Evolutionary conservation across 2,888 invertebrate species (phyloP).

Genomic region (Encarsia formosa): DNA sequence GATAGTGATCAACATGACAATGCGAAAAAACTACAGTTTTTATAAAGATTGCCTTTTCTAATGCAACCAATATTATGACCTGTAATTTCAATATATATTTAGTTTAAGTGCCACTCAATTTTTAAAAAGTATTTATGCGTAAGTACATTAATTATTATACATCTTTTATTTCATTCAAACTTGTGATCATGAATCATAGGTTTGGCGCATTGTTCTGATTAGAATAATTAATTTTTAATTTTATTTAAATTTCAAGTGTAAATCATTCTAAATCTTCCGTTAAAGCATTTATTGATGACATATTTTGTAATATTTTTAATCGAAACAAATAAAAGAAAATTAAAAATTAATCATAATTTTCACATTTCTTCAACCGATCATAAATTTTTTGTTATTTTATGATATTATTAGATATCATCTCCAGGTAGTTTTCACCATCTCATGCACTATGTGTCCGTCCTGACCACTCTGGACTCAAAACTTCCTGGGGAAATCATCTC

Average conservation of each 20-base stretch:
- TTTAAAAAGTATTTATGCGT: constrained; percentile 24
- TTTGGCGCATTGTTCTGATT: constrained; percentile 24
- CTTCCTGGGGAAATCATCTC: too few relatives aligned
- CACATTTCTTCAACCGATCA: too few relatives aligned
- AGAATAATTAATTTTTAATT: constrained; percentile 13
- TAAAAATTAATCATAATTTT: too few relatives aligned
- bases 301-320: constrained; percentile 25
- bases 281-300: constrained; percentile 22
- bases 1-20: constrained; percentile 17
- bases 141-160: constrained; percentile 19
- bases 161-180: constrained; percentile 22
- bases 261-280: constrained; percentile 22
- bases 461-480: too few relatives aligned
- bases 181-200: constrained; percentile 17
- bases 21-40: constrained; percentile 22
- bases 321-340: constrained; percentile 22
- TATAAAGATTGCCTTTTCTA: constrained; percentile 16
- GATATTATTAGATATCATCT: too few relatives aligned
- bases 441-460: too few relatives aligned
- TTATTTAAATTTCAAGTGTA: constrained; percentile 21
- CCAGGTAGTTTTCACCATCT: too few relatives aligned
- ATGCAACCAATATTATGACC: constrained; percentile 24
- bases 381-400: too few relatives aligned
- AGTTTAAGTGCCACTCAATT: constrained; percentile 25
- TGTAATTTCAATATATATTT: constrained; percentile 24